phyloP scores from a whole-genome alignment of 2,797 vertebrate species.

The Pseudochirops corinnae region DNA sequence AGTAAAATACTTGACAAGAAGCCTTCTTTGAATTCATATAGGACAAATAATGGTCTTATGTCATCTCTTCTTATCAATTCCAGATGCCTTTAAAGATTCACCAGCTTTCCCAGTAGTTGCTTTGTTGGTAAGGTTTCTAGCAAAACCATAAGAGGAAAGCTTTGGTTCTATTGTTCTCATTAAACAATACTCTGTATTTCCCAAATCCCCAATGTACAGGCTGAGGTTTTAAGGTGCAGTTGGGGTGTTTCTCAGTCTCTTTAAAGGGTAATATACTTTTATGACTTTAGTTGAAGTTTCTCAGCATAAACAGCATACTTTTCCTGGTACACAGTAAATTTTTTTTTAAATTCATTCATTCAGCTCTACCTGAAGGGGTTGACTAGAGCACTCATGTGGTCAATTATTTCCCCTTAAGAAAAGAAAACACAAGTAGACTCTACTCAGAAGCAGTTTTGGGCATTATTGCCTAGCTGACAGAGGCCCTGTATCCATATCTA shows the following conservation, averaged over 20 bases:
- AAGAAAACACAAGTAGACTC: background rate
- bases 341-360: slow-evolving; percentile 6
- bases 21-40: slow-evolving; percentile 77
- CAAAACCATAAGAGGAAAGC: slow-evolving; percentile 57
- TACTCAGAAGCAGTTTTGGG: background rate
- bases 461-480: background rate
- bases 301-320: background rate
- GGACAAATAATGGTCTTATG: slow-evolving; percentile 77
- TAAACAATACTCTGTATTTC: slow-evolving; percentile 60
- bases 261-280: slow-evolving; percentile 14
- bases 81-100: slow-evolving; percentile 76
- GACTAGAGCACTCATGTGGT: background rate
- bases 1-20: slow-evolving; percentile 69
- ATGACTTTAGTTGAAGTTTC: slow-evolving; percentile 6
- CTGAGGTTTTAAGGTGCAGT: slow-evolving; percentile 61
- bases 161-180: slow-evolving; percentile 72
- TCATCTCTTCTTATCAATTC: slow-evolving; percentile 80
- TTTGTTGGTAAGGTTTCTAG: slow-evolving; percentile 68
- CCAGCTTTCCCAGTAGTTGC: slow-evolving; percentile 77
- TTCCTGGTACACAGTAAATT: background rate
- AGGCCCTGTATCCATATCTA: slow-evolving; percentile 13
- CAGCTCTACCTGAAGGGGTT: slow-evolving; percentile 34
- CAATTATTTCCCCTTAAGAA: slow-evolving; percentile 13
- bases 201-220: slow-evolving; percentile 11
- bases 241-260: background rate